Evolutionary conservation across 1,140 invertebrate species (phyloP).

Genomic region (Gryllus bimaculatus): DNA sequence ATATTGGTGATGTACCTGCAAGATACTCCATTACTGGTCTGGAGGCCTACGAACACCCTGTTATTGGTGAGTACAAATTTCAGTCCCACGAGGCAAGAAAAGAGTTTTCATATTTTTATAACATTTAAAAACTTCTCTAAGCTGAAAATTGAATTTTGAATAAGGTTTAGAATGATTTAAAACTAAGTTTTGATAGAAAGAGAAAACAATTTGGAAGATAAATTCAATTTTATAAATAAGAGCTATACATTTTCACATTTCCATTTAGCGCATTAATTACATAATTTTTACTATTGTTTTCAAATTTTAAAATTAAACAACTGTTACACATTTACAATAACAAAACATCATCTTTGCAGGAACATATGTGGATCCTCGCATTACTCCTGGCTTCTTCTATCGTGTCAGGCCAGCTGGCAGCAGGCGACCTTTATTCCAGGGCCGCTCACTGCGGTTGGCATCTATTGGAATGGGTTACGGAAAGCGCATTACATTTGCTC

Average conservation of each 20-base stretch:
- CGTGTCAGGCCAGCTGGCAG: conserved; percentile 52
- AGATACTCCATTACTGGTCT: conserved; percentile 57
- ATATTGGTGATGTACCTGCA: conserved; percentile 54
- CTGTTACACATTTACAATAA: not conserved
- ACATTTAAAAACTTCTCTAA: too few relatives aligned
- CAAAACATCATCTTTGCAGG: conserved; percentile 37
- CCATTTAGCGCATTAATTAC: too few relatives aligned
- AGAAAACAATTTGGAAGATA: not conserved
- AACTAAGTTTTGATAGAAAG: not conserved
- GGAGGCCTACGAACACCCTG: conserved; percentile 58
- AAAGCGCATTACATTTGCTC: conserved; percentile 62
- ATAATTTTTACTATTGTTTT: too few relatives aligned
- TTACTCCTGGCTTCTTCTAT: conserved; percentile 64
- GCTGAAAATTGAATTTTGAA: too few relatives aligned
- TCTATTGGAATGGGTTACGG: conserved; percentile 68
- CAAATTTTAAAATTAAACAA: too few relatives aligned
- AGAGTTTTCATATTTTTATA: too few relatives aligned
- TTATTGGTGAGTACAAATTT: conserved; percentile 47
- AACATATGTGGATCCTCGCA: conserved; percentile 61
- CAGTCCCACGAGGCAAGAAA: too few relatives aligned
- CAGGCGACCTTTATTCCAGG: conserved; percentile 50
- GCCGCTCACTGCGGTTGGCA: conserved; percentile 48
- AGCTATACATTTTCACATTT: too few relatives aligned
- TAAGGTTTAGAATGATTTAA: too few relatives aligned
- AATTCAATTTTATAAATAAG: too few relatives aligned